Evolutionary conservation across 2,113 vertebrate species (phyloP).

Genomic region (Craseonycteris thonglongyai): DNA sequence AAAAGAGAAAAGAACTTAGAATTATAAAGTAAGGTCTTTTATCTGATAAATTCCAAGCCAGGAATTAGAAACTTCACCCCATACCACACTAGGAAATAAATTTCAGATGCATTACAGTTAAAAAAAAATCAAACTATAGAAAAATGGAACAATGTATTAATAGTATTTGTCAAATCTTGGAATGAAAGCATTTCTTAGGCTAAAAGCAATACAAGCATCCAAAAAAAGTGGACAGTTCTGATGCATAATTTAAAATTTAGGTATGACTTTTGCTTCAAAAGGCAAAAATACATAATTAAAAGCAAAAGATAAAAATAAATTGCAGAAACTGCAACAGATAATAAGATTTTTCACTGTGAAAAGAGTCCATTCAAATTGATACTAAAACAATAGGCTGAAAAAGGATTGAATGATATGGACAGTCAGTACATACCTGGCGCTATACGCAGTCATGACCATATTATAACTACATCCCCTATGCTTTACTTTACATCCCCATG

Average conservation of each 20-base stretch:
- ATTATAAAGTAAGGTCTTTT: slow-evolving; percentile 7
- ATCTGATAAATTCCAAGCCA: neutral
- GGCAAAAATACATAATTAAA: neutral
- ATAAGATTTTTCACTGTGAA: neutral
- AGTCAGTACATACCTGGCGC: neutral
- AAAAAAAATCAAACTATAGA: neutral
- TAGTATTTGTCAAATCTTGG: neutral
- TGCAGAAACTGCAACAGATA: neutral
- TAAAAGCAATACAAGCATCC: neutral
- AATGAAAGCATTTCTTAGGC: neutral
- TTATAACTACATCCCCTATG: no score
- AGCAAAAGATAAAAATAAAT: neutral
- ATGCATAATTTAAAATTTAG: neutral
- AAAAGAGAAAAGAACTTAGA: neutral
- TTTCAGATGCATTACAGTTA: neutral
- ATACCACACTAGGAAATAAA: neutral
- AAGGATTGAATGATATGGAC: neutral
- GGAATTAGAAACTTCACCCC: neutral
- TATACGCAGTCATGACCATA: no score
- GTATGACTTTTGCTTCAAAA: neutral
- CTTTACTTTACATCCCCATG: no score
- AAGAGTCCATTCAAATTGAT: neutral
- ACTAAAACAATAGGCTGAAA: neutral
- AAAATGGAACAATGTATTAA: neutral
- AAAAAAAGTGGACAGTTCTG: neutral